Conservation (phyloP, 1,140 invertebrate species). For the Caenorhabditis inopinata region DNA sequence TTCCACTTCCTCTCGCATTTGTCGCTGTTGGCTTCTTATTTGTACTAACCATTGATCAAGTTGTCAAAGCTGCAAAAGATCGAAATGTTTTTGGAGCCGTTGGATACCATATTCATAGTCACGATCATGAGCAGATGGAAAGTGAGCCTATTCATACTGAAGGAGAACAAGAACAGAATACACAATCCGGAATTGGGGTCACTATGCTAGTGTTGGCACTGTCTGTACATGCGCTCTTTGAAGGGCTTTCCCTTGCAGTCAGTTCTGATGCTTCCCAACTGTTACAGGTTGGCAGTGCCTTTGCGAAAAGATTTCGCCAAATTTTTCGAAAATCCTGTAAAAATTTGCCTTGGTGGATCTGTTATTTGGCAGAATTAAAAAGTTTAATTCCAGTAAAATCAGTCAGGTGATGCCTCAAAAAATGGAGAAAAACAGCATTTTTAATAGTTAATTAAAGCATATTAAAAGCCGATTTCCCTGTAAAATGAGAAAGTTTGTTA, state of each 20-base stretch:
- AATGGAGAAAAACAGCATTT: too few relatives aligned
- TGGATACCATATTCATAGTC: constrained; percentile 9
- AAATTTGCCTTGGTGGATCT: too few relatives aligned
- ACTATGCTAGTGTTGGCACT: constrained; percentile 58
- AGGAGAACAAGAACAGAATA: constrained; percentile 21
- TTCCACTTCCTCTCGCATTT: constrained; percentile 61
- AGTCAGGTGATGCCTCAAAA: too few relatives aligned
- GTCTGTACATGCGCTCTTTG: constrained; percentile 62
- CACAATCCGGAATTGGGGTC: constrained; percentile 42
- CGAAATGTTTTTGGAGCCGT: constrained; percentile 27
- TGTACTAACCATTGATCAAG: constrained; percentile 58
- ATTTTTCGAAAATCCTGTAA: too few relatives aligned
- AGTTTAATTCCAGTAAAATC: too few relatives aligned
- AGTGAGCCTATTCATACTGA: constrained; percentile 8
- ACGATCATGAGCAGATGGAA: constrained; percentile 27
- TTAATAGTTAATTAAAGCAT: too few relatives aligned
- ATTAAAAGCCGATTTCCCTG: too few relatives aligned
- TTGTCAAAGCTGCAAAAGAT: neutral
- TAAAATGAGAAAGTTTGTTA: too few relatives aligned
- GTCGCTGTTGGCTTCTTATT: constrained; percentile 59
- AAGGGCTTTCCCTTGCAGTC: constrained; percentile 63
- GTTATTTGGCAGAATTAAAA: too few relatives aligned
- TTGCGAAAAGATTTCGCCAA: too few relatives aligned
- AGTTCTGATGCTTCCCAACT: constrained; percentile 56
- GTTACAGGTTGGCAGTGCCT: constrained; percentile 57